Base-by-base conservation (phyloP, 2,888 invertebrate genomes). In the Oscheius sp. region DNA sequence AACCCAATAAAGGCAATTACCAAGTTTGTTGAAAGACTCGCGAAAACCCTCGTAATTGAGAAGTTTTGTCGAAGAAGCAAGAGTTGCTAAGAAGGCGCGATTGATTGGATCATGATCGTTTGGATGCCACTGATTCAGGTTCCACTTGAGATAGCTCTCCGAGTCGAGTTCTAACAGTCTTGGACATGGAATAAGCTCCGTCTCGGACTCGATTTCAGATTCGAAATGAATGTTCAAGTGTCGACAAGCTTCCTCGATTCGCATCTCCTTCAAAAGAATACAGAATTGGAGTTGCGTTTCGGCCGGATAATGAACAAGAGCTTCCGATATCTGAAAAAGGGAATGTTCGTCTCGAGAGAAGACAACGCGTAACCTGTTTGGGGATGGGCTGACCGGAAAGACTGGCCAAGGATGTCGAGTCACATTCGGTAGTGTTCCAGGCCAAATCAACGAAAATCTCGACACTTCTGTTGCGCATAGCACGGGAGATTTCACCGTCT, bases 381-480 rank as follows among this genome's bases (percentile, higher is more conserved):
- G 70, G 70, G 4, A 70, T 50, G 13, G 9, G n/a, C 32, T 70
- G 21, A 9, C 59, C 59, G 42, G 47, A 42, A n/a, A 50, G n/a
- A n/a, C 33, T 7, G 29, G 58, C 57, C 48, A 74, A n/a, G 1
- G 68, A 57, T 42, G 57, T 57, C 13, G 75, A 60, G 48, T 82
- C 82, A 51, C 60, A 50, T 1, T 75, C 72, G 32, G 50, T 71
- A 5, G 70, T 75, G 55, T 76, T 75, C 82, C 82, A 82, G 33
- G 68, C 37, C n/a, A 9, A 59, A 29, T 91, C 88, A 73, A 94
- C 89, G 88, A 90, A 94, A 85, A 99, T 93, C 91, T 99, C 99
- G 0, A 99, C 93, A 2, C 98, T 96, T 87, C 99, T 92, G 90
- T 99, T 99, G 76, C 98, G 92, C 99, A 99, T 99, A 0, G 99